Evolutionary conservation across 1,140 invertebrate genomes (phyloP), one percentile per base, ranked within the genome.

Genomic region (Tachypleus tridentatus): DNA sequence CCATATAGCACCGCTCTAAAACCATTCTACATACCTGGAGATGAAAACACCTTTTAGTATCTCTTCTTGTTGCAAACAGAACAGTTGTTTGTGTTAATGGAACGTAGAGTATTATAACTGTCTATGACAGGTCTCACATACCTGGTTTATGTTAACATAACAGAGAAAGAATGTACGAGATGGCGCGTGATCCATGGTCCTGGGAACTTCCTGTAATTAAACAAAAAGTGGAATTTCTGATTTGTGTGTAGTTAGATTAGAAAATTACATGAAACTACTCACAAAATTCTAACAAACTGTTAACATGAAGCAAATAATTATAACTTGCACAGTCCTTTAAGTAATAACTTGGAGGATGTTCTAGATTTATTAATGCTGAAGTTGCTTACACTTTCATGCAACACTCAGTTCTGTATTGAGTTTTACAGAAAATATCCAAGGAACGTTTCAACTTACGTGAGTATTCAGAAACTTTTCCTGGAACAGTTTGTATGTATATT

Each of bases 381-480:
- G 51, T 61, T 51, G 47, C 50, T 7, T 58, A n/a, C 29, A n/a
- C 7, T 58, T n/a, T 47, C 47, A 58, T 7, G 2, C 9, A n/a
- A 51, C 10, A 49, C n/a, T 6, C 10, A n/a, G 3, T 53, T 53
- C 47, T 6, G n/a, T 62, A 52, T 7, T 6, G 0, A 54, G 7
- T 11, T 49, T 11, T 50, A 47, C 3, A 62, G 56, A 54, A 56
- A 51, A 62, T 50, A 8, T 4, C 29, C 11, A 11, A 59, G 11
- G 4, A 52, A 51, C 50, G 0, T 29, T 29, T 29, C 29, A 29
- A 59, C 60, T 50, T 67, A 67, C 66, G 50, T 67, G 66, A 51
- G 63, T 77, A 64, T 84, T 82, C 10, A 94, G 78, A 73, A 91
- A 92, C 74, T 89, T 86, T 73, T 92, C 86, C 75, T 89, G 84